Evolutionary conservation across 2,113 vertebrate genomes (phyloP).

Genomic region (Cyanocitta stelleri): DNA sequence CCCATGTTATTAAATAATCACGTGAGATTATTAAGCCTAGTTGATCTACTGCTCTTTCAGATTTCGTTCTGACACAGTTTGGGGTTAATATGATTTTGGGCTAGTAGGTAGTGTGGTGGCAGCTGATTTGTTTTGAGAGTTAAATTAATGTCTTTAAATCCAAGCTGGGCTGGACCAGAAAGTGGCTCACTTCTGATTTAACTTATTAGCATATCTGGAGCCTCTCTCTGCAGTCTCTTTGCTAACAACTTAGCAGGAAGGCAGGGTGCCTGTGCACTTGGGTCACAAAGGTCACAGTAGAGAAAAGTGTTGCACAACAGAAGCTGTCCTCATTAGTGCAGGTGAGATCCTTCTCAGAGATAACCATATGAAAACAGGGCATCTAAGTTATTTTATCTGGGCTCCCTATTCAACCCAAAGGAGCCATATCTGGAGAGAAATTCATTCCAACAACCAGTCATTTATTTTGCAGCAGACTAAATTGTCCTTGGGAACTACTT

Average conservation of each 20-base stretch:
- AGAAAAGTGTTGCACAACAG: not conserved
- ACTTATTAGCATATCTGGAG: not conserved
- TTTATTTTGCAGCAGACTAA: not conserved
- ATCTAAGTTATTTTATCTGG: not conserved
- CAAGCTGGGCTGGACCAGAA: not conserved
- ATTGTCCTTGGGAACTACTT: not conserved
- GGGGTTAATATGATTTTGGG: not conserved
- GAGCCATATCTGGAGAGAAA: not conserved
- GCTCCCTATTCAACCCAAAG: not conserved
- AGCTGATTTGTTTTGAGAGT: not conserved
- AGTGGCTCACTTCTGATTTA: not conserved
- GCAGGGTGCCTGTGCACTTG: not conserved
- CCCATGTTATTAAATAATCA: not conserved
- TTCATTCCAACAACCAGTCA: not conserved
- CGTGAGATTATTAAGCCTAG: not conserved
- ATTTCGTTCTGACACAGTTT: not conserved
- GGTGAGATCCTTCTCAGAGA: not conserved
- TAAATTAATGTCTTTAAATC: not conserved
- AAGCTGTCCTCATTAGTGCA: not conserved
- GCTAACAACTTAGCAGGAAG: not conserved
- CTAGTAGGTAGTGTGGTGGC: not conserved
- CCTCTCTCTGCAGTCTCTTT: not conserved
- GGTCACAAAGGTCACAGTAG: not conserved
- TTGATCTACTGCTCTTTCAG: not conserved
- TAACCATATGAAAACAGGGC: not conserved